Conservation (phyloP, 2,888 invertebrate species). For the Malthinus seriepunctatus region DNA sequence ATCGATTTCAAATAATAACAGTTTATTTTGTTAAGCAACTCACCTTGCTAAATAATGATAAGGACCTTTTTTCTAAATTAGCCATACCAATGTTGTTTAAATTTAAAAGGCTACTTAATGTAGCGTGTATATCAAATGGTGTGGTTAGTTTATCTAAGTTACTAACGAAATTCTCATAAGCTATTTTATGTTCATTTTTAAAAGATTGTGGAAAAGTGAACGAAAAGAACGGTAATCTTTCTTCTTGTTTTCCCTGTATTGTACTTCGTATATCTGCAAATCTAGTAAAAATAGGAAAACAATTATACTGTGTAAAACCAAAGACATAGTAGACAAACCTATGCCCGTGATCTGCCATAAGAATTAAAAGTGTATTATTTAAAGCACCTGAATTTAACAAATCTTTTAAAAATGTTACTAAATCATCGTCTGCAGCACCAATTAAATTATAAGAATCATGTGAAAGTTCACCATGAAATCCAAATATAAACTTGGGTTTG, state of each 20-base stretch:
- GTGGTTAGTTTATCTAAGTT: conserved; percentile 77
- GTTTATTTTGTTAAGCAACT: background rate
- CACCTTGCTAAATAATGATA: conserved; percentile 67
- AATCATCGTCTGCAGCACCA: conserved; percentile 75
- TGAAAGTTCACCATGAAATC: conserved; percentile 86
- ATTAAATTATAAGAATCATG: conserved; percentile 85
- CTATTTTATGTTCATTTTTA: conserved; percentile 61
- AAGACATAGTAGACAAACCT: conserved; percentile 9
- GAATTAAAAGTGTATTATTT: conserved; percentile 79
- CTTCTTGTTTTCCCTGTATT: conserved; percentile 89
- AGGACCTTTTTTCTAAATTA: conserved; percentile 60
- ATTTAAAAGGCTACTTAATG: conserved; percentile 71
- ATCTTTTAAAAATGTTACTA: conserved; percentile 66
- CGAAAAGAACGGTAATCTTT: conserved; percentile 85
- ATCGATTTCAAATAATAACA: conserved; percentile 25
- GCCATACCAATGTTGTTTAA: conserved; percentile 56
- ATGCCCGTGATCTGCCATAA: conserved; percentile 95
- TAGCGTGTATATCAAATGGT: conserved; percentile 88
- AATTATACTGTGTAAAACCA: background rate
- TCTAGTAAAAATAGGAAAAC: conserved; percentile 54
- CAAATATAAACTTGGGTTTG: conserved; percentile 80
- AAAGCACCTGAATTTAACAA: conserved; percentile 65
- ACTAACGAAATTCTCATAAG: conserved; percentile 62
- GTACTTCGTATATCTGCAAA: conserved; percentile 82
- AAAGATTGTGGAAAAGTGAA: conserved; percentile 77